Evolutionary conservation across 2,113 vertebrate species (phyloP).

Genomic region (Pelusios castaneus): DNA sequence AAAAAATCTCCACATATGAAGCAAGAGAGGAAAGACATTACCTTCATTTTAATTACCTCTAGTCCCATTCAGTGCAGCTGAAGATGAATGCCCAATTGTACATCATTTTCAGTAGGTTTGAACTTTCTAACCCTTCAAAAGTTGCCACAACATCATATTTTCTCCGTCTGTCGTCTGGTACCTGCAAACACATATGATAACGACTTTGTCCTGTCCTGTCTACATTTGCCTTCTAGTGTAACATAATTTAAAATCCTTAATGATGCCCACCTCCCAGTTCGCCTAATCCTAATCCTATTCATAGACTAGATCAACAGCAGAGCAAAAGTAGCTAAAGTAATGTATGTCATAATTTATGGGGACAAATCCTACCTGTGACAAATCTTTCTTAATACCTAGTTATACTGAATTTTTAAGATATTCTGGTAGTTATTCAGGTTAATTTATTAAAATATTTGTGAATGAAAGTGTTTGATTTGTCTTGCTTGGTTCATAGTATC

Average conservation of each 20-base stretch:
- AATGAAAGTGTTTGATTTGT: neutral
- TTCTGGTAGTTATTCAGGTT: neutral
- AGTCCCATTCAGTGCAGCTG: neutral
- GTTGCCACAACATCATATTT: neutral
- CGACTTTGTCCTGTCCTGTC: neutral
- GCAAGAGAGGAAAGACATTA: neutral
- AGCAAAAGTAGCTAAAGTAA: neutral
- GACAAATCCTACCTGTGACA: neutral
- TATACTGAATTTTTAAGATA: neutral
- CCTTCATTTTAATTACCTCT: neutral
- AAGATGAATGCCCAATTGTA: neutral
- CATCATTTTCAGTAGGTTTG: neutral
- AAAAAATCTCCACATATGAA: neutral
- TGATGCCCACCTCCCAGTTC: neutral
- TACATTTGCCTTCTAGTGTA: neutral
- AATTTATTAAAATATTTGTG: accelerated
- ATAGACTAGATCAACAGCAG: neutral
- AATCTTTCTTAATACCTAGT: neutral
- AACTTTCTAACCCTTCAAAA: accelerated
- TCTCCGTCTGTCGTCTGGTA: neutral
- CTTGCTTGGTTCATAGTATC: neutral
- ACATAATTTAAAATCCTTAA: neutral
- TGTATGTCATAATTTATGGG: neutral
- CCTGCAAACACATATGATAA: neutral
- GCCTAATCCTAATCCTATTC: neutral